Base-by-base conservation (phyloP, 2,888 invertebrate species). In the Clunio marinus region DNA sequence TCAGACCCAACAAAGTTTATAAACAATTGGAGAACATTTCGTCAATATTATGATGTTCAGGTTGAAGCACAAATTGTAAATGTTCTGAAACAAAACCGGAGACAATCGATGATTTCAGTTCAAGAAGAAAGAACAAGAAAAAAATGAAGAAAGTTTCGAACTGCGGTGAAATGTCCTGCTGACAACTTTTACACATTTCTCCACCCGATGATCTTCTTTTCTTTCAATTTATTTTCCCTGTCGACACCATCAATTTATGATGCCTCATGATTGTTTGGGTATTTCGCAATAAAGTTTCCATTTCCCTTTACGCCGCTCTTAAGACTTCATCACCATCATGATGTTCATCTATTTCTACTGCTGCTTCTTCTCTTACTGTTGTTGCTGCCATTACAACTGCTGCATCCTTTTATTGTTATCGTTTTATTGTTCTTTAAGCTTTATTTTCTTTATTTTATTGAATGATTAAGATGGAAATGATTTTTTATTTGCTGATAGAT, bases 241-340 rank as follows among this genome's bases (percentile, higher is more conserved):
- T 63, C 25, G 63, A 46, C 28, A 63, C 27, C 63, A 63, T 46
- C 63, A 63, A 63, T 63, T 63, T 63, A 63, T 46, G 63, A 63
- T n/a, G 37, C 45, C 37, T 63, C 25, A 63, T 20, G 20, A 63
- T 27, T 63, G 46, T 27, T 45, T 10, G 17, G 41, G 41, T 41
- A 13, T 10, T 45, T 35, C 60, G 7, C 37, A 4, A 24, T n/a
- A n/a, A n/a, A n/a, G n/a, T n/a, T n/a, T n/a, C n/a, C n/a, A n/a
- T 20, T 15, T 27, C 57, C 57, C 27, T 27, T 58, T 58, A 27
- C 57, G 51, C 51, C 20, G 17, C 51, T 55, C 51, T 55, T 55
- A 55, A 58, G 57, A 28, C 17, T 22, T 51, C 17, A 51, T 51
- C 51, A 51, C 22, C 51, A 51, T 51, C 51, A 51, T 51, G 17